A percentile compares a stretch with the other conserved stretches of the same genome.
Conservation (phyloP, 2,797 vertebrate genomes). For the Tympanoctomys barrerae region DNA sequence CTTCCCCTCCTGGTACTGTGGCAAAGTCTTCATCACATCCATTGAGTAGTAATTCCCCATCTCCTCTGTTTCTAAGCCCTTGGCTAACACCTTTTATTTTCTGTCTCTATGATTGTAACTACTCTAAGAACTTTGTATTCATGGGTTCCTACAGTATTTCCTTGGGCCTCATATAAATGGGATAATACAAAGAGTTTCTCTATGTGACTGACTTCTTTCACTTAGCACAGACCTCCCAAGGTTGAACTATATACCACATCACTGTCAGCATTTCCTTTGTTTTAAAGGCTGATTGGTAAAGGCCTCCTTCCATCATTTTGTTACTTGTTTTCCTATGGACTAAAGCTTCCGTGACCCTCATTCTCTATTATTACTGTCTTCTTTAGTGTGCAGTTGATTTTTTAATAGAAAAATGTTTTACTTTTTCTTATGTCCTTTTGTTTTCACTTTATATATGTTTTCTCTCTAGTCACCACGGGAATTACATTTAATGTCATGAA, state of each 20-base stretch:
- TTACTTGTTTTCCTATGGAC: not conserved
- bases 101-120: not conserved
- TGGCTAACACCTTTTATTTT: not conserved
- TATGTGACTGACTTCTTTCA: not conserved
- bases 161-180: not conserved
- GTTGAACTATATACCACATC: too few species aligned
- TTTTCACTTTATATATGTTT: constrained; percentile 2
- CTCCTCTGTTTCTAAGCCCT: not conserved
- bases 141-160: not conserved
- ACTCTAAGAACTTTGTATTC: not conserved
- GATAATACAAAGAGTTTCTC: not conserved
- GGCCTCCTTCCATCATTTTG: not conserved
- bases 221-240: not conserved
- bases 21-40: not conserved
- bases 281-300: not conserved
- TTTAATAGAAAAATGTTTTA: not conserved
- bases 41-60: not conserved
- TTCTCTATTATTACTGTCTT: not conserved
- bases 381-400: not conserved
- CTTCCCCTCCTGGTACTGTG: too few species aligned
- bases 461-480: not conserved
- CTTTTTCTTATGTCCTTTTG: constrained; percentile 7
- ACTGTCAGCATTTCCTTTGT: not conserved
- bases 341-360: not conserved
- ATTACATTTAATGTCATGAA: constrained; percentile 35